Percentiles rank a stretch among this genome's conserved stretches.
Evolutionary conservation across 2,113 vertebrate genomes (phyloP).

Genomic region (Morone chrysops): DNA sequence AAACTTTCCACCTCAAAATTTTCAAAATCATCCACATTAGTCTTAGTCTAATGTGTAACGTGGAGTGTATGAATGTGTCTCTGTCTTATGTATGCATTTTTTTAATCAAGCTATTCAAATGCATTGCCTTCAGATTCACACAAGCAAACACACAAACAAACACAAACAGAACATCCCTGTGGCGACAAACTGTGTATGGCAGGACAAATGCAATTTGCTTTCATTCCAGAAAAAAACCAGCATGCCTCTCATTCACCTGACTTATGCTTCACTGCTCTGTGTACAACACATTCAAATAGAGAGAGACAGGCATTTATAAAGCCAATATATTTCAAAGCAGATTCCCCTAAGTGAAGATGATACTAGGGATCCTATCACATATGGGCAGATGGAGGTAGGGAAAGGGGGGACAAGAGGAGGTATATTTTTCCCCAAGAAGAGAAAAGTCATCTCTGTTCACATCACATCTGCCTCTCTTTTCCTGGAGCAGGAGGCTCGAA

Average conservation of each 20-base stretch:
- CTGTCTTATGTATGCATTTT: background rate
- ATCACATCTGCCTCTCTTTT: slow-evolving; percentile 74
- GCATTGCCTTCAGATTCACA: slow-evolving; percentile 35
- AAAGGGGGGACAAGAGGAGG: slow-evolving; percentile 36
- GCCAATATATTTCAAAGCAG: slow-evolving; percentile 66
- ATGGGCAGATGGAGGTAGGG: slow-evolving; percentile 60
- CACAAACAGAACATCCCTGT: slow-evolving; percentile 54
- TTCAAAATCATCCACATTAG: slow-evolving; percentile 21
- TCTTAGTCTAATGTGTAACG: background rate
- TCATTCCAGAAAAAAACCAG: slow-evolving; percentile 53
- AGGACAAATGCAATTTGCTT: slow-evolving; percentile 73
- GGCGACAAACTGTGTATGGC: slow-evolving; percentile 46
- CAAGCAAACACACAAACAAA: slow-evolving; percentile 32
- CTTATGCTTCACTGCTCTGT: slow-evolving; percentile 42
- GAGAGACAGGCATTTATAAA: slow-evolving; percentile 68
- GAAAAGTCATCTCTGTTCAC: slow-evolving; percentile 68
- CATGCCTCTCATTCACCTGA: slow-evolving; percentile 66
- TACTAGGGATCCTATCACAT: slow-evolving; percentile 59
- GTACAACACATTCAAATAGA: slow-evolving; percentile 63
- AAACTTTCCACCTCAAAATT: slow-evolving; percentile 52
- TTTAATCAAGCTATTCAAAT: slow-evolving; percentile 42
- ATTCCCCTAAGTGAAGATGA: slow-evolving; percentile 68
- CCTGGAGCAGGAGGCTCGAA: slow-evolving; percentile 54
- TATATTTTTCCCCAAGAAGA: slow-evolving; percentile 20
- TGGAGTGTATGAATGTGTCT: slow-evolving; percentile 21